A percentile compares a stretch with the other conserved stretches of the same genome.
Conservation (phyloP, 2,113 vertebrate species). For the Macaca mulatta region DNA sequence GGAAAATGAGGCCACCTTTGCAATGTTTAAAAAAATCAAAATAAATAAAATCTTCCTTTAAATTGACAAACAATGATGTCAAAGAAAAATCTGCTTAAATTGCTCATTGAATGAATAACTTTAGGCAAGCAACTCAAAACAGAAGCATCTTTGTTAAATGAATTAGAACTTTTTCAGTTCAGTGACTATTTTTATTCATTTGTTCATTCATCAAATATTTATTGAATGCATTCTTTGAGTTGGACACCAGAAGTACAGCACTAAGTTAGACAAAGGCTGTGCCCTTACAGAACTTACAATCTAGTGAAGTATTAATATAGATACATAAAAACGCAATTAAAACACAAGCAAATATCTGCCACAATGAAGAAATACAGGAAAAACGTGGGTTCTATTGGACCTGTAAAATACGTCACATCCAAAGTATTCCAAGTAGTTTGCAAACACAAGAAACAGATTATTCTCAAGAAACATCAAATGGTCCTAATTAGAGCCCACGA, state of each 20-base stretch:
- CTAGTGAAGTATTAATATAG: not conserved
- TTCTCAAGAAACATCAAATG: slow-evolving; percentile 24
- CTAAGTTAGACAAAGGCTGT: not conserved
- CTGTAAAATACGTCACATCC: not conserved
- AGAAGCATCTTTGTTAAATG: slow-evolving; percentile 26
- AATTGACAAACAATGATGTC: not conserved
- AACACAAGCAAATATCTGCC: not conserved
- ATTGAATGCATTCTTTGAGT: not conserved
- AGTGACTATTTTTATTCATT: slow-evolving; percentile 10
- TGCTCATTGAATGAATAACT: not conserved
- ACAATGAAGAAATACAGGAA: not conserved
- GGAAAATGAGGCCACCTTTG: not conserved
- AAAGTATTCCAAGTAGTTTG: not conserved
- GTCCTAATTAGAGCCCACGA: not conserved
- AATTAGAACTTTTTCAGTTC: not conserved
- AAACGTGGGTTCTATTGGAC: not conserved
- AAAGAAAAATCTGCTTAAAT: slow-evolving; percentile 1
- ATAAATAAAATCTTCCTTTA: slow-evolving; percentile 18
- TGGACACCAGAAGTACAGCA: slow-evolving; percentile 11
- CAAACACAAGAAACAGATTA: not conserved
- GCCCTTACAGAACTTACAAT: not conserved
- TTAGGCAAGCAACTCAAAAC: slow-evolving; percentile 19
- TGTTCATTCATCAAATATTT: slow-evolving; percentile 15
- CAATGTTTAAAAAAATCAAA: not conserved
- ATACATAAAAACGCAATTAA: not conserved